Base-by-base conservation (phyloP, 2,888 invertebrate species). In the Beris chalybata region DNA sequence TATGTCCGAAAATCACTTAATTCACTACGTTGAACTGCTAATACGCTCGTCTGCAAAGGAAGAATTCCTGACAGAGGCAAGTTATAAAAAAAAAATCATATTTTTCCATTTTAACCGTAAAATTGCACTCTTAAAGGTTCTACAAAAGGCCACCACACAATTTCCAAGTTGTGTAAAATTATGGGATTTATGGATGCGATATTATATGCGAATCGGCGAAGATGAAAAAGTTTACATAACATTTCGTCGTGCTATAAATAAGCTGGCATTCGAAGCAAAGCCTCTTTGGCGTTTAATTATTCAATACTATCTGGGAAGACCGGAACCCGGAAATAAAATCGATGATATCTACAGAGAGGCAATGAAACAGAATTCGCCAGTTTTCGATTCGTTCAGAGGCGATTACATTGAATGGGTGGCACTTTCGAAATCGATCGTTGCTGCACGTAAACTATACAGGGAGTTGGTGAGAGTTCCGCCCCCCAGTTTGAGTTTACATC, bases 371-470 rank as follows among this genome's bases (percentile, higher is more conserved):
- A 63, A 69, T 2, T 71, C 71, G 55, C 72, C 73, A 0, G 74
- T 74, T 45, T 79, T 78, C 68, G 72, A 70, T 0, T 58, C 67
- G 15, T 73, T 79, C 54, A 76, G 79, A 12, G 71, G 73, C 15
- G 74, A 74, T 56, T 79, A 75, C 59, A 55, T 80, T 43, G 76
- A 76, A 65, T 75, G 73, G 66, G 70, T 73, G 43, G 72, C 73
- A 61, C 71, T 71, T 0, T 70, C 70, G 30, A 63, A 67, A 7
- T 85, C 85, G 32, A 80, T 89, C 56, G 82, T 83, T 72, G 82
- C 82, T 48, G 86, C 89, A 0, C 84, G 90, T 64, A 82, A 84
- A 64, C 77, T 85, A 32, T 92, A 91, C 74, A 81, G 84, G 45
- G 82, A 83, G 32, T 76, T 91, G 54, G 84, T 85, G 11, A 79